A percentile compares a stretch with the other conserved stretches of the same genome.
Conservation (phyloP, 1,140 invertebrate species). For the Cotesia vestalis region DNA sequence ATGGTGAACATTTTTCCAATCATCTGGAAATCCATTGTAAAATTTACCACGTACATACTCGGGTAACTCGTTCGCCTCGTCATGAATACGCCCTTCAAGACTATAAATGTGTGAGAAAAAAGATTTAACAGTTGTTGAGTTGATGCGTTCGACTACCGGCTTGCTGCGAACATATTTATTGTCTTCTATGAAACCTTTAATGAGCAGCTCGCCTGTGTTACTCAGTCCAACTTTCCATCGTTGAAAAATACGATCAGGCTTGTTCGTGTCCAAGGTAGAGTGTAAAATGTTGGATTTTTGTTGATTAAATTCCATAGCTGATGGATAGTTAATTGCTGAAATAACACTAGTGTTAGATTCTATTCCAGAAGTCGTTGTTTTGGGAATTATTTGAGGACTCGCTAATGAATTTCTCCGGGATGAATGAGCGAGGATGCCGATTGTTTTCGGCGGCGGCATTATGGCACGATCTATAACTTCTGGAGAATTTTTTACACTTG, state of each 20-base stretch:
- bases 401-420: conserved; percentile 17
- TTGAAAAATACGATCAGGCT: conserved; percentile 40
- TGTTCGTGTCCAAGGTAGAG: not conserved
- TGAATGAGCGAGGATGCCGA: conserved; percentile 7
- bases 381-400: not conserved
- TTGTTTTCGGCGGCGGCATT: conserved; percentile 50
- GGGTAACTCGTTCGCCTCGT: conserved; percentile 52
- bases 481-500: conserved; percentile 43
- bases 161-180: conserved; percentile 52
- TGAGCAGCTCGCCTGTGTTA: conserved; percentile 44
- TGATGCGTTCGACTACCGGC: conserved; percentile 49
- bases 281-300: not conserved
- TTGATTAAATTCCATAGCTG: conserved; percentile 11
- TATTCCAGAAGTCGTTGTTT: not conserved
- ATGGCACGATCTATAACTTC: conserved; percentile 28
- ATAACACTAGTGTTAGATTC: conserved; percentile 17
- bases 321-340: conserved; percentile 23
- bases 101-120: conserved; percentile 52
- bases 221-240: conserved; percentile 54
- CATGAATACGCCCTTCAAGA: conserved; percentile 51
- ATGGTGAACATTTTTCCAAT: conserved; percentile 58
- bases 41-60: conserved; percentile 58
- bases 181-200: conserved; percentile 54
- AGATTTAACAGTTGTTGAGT: conserved; percentile 45
- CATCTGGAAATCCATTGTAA: conserved; percentile 60